These are phyloP conservation scores for Halcyon chelicuti DNA, from an alignment of 2,797 vertebrate species.

Conservation along the genomic window DNA sequence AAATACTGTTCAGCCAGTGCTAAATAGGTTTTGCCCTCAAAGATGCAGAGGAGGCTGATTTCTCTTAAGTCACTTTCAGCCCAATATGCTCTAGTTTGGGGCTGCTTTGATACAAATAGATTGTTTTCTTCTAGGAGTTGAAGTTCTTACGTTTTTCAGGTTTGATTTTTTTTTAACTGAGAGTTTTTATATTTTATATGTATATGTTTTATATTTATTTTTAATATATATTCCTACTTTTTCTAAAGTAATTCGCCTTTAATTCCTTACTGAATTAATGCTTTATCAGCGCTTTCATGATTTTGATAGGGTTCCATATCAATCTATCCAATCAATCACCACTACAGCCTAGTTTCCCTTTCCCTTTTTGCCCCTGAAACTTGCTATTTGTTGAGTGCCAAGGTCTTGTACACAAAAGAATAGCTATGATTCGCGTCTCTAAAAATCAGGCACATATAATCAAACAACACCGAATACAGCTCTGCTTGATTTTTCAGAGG, in stretches of 20 bases:
- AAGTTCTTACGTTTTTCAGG: not conserved
- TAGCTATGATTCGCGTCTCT: not conserved
- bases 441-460: not conserved
- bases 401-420: not conserved
- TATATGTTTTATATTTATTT: not conserved
- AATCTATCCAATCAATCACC: not conserved
- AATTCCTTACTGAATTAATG: not conserved
- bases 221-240: not conserved
- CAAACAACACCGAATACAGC: not conserved
- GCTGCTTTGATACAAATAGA: not conserved
- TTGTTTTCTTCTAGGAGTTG: not conserved
- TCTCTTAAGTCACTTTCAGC: not conserved
- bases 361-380: no score
- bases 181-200: not conserved
- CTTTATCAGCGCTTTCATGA: not conserved
- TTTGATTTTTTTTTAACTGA: not conserved
- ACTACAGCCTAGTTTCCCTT: not conserved
- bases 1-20: not conserved
- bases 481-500: not conserved
- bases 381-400: not conserved
- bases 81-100: not conserved
- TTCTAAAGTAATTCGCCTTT: not conserved
- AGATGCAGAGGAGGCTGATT: not conserved
- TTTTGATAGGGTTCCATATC: not conserved
- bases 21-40: not conserved